A percentile compares a stretch with the other conserved stretches of the same genome.
Conservation (phyloP, 2,888 invertebrate genomes). For the Phasia obesa region DNA sequence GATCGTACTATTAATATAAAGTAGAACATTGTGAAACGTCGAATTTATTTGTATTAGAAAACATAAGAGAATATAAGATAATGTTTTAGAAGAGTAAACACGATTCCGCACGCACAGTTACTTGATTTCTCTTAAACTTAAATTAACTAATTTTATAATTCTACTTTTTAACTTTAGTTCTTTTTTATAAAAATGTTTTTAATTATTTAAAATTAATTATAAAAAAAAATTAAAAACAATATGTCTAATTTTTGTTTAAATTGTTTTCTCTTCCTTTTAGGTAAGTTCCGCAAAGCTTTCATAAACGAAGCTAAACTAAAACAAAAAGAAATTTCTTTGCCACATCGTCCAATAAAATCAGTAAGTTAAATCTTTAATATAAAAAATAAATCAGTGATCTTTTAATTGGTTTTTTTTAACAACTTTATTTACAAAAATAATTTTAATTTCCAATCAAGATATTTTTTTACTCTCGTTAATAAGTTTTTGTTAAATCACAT, state of each 20-base stretch:
- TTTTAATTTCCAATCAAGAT: conserved; percentile 21
- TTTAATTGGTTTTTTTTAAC: not conserved
- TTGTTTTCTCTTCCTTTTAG: conserved; percentile 47
- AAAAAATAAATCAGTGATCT: conserved; percentile 28
- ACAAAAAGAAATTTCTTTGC: not conserved
- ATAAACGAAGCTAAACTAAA: not conserved
- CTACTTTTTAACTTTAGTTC: no score
- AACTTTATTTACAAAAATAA: not conserved
- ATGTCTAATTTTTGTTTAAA: conserved; percentile 3
- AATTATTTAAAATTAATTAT: not conserved
- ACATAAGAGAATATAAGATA: no score
- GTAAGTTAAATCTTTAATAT: conserved; percentile 42
- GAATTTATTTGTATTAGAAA: no score
- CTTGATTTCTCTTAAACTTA: no score
- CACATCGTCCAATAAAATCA: conserved; percentile 22
- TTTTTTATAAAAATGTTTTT: not conserved
- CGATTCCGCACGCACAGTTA: no score
- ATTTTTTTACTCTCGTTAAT: not conserved
- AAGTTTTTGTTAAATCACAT: conserved; percentile 1
- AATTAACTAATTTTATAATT: no score
- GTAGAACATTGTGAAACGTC: no score
- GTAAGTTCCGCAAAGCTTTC: conserved; percentile 58
- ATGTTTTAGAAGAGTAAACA: no score
- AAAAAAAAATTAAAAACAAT: no score
- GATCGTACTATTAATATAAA: no score